These are phyloP conservation scores for Watsonalla binaria DNA, from an alignment of 2,888 invertebrate species.

Conservation along the genomic window DNA sequence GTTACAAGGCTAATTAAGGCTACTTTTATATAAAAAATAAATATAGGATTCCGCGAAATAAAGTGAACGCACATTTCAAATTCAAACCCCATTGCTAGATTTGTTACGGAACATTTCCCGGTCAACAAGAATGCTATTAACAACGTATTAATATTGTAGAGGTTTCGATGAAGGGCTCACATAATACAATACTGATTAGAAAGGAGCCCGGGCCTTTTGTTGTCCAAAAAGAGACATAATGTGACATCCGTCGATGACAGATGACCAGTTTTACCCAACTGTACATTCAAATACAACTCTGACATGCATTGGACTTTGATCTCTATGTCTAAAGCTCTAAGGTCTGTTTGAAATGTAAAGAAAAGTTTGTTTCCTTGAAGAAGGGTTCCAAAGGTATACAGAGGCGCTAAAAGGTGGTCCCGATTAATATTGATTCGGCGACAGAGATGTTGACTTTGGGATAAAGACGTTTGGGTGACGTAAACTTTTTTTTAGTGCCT, in stretches of 20 bases:
- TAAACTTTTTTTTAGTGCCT: too few relatives aligned
- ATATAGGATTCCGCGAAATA: too few relatives aligned
- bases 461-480: conserved; percentile 44
- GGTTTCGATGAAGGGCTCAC: conserved; percentile 13
- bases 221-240: conserved; percentile 47
- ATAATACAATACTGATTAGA: conserved; percentile 37
- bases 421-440: conserved; percentile 39
- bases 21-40: too few relatives aligned
- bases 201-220: conserved; percentile 38
- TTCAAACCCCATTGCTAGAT: too few relatives aligned
- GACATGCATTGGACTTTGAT: conserved; percentile 7
- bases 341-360: conserved; percentile 4
- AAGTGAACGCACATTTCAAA: too few relatives aligned
- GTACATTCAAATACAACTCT: conserved; percentile 8
- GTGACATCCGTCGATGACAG: conserved; percentile 71
- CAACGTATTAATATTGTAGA: neutral
- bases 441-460: conserved; percentile 38
- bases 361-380: conserved; percentile 24
- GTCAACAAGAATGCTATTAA: neutral
- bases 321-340: conserved; percentile 13
- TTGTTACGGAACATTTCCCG: too few relatives aligned
- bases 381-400: conserved; percentile 52
- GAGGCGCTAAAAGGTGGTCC: conserved; percentile 71
- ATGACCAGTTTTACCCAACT: conserved; percentile 35
- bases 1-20: too few relatives aligned